A percentile compares a stretch with the other conserved stretches of the same genome.
Evolutionary conservation across 2,888 invertebrate species (phyloP).

Genomic region (Dimorphilus gyrociliatus): DNA sequence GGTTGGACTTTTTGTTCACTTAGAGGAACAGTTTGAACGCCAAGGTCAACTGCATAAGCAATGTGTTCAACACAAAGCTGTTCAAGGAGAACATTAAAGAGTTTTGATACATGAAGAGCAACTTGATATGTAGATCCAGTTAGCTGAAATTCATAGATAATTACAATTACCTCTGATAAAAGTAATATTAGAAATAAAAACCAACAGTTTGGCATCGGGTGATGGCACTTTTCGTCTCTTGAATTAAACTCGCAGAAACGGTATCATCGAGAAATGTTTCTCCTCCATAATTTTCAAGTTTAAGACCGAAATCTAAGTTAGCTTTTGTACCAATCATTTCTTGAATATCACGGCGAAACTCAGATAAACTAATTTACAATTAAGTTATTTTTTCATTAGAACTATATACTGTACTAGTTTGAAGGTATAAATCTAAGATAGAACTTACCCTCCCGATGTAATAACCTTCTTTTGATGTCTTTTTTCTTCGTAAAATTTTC

Average conservation of each 20-base stretch:
- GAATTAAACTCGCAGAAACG: constrained; percentile 71
- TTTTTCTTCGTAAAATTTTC: constrained; percentile 73
- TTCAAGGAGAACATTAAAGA: constrained; percentile 67
- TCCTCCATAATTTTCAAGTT: constrained; percentile 82
- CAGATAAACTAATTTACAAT: constrained; percentile 41
- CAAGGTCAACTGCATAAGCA: constrained; percentile 86
- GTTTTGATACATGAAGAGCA: constrained; percentile 58
- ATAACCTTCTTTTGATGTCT: constrained; percentile 86
- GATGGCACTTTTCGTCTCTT: constrained; percentile 75
- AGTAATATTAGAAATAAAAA: too few relatives aligned
- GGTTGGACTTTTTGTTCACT: constrained; percentile 69
- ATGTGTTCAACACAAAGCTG: constrained; percentile 77
- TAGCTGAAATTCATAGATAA: too few relatives aligned
- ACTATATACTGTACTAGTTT: too few relatives aligned
- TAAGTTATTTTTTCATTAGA: too few relatives aligned
- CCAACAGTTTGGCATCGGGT: constrained; percentile 63
- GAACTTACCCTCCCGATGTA: constrained; percentile 58
- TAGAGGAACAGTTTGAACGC: constrained; percentile 47
- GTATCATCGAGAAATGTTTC: constrained; percentile 77
- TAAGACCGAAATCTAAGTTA: constrained; percentile 64
- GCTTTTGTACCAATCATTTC: constrained; percentile 63
- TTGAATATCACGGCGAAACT: constrained; percentile 76
- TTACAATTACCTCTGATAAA: too few relatives aligned
- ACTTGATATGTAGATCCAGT: too few relatives aligned
- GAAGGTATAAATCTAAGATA: constrained; percentile 2